Evolutionary conservation across 2,888 invertebrate species (phyloP).

Genomic region (Dasypolia templi): DNA sequence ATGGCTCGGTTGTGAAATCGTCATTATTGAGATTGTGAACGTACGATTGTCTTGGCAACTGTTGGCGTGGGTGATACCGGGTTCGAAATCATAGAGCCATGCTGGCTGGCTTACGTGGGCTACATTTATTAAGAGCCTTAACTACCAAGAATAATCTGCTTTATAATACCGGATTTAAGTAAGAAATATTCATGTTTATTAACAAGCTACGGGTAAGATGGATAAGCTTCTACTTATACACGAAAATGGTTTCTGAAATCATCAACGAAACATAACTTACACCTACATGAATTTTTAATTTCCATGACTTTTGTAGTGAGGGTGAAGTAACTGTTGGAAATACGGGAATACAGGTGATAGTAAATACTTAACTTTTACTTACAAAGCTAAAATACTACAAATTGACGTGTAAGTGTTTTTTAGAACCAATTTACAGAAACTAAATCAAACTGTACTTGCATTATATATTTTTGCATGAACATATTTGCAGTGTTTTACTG

Average conservation of each 20-base stretch:
- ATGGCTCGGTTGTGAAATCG: slow-evolving; percentile 73
- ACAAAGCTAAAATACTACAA: background rate
- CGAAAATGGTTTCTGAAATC: background rate
- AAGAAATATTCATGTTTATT: background rate
- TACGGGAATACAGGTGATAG: background rate
- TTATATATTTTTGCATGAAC: too few relatives aligned
- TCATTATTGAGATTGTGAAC: slow-evolving; percentile 69
- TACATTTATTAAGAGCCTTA: slow-evolving; percentile 16
- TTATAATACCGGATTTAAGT: background rate
- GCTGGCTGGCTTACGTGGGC: slow-evolving; percentile 30
- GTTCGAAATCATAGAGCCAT: slow-evolving; percentile 15
- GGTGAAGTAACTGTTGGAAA: background rate
- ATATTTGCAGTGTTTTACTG: too few relatives aligned
- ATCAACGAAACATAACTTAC: background rate
- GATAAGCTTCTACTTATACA: background rate
- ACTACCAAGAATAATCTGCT: background rate
- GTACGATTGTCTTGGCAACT: slow-evolving; percentile 50
- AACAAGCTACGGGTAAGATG: background rate
- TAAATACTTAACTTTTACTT: background rate
- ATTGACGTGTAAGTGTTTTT: background rate
- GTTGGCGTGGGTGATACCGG: slow-evolving; percentile 54
- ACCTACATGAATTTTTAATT: background rate
- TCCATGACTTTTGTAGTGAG: background rate
- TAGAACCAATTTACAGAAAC: background rate
- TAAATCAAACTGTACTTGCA: background rate